These are phyloP conservation scores for Eulemur rubriventer DNA, from an alignment of 2,797 vertebrate species.

Conservation along the genomic window DNA sequence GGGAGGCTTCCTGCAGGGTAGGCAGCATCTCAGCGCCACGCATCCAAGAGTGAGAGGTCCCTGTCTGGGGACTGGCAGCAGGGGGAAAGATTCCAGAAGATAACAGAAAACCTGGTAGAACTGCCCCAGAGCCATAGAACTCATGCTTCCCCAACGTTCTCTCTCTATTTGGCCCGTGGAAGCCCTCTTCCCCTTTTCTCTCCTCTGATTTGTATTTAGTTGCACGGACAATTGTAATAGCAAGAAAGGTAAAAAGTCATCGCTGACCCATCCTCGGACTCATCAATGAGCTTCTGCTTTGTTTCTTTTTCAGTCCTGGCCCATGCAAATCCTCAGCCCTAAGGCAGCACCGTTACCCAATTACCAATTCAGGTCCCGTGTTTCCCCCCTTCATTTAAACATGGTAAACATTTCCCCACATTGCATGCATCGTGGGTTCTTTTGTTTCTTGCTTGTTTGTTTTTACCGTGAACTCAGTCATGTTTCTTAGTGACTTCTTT, in stretches of 20 bases:
- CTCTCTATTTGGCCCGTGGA: background rate
- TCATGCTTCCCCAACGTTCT: background rate
- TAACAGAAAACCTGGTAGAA: background rate
- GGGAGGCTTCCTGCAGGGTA: background rate
- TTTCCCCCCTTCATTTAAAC: background rate
- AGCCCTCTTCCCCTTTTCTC: background rate
- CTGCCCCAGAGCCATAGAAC: background rate
- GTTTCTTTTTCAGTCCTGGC: background rate
- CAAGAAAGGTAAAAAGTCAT: background rate
- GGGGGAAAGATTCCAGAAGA: background rate
- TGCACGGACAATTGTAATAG: background rate
- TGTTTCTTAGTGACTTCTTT: background rate
- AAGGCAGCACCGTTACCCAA: background rate
- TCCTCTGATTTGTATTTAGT: background rate
- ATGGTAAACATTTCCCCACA: background rate
- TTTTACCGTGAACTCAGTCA: background rate
- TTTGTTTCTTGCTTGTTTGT: background rate
- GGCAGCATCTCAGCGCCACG: background rate
- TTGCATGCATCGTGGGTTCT: background rate
- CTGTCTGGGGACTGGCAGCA: background rate
- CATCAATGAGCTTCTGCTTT: background rate
- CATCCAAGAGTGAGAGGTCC: background rate
- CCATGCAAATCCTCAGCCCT: background rate
- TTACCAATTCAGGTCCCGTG: background rate
- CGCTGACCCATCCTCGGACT: background rate